Evolutionary conservation across 1,140 invertebrate genomes (phyloP).

Genomic region (Zaprionus camerounensis): DNA sequence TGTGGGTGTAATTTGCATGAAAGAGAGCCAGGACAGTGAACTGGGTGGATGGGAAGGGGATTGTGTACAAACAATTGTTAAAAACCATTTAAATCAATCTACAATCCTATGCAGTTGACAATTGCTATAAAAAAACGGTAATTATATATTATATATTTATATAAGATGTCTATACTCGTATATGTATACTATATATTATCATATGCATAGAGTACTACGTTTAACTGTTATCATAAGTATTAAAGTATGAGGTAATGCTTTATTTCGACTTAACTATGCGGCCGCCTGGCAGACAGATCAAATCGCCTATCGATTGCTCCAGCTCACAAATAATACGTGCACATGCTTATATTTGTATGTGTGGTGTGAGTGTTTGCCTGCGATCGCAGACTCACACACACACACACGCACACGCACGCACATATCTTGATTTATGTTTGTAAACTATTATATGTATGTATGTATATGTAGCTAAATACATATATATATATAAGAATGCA

Average conservation of each 20-base stretch:
- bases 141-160: slow-evolving; percentile 29
- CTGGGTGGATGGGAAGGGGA: neutral
- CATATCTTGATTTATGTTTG: neutral
- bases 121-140: slow-evolving; percentile 21
- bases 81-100: slow-evolving; percentile 29
- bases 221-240: slow-evolving; percentile 74
- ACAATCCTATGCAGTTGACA: slow-evolving; percentile 22
- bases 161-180: slow-evolving; percentile 24
- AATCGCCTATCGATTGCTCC: neutral
- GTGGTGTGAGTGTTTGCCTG: slow-evolving; percentile 7
- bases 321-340: slow-evolving; percentile 9
- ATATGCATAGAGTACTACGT: slow-evolving; percentile 53
- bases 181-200: slow-evolving; percentile 33
- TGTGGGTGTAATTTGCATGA: neutral
- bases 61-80: slow-evolving; percentile 22
- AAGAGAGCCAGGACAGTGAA: neutral
- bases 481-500: neutral
- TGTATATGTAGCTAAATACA: slow-evolving; percentile 20
- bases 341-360: slow-evolving; percentile 7
- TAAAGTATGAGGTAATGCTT: slow-evolving; percentile 82
- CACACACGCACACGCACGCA: neutral
- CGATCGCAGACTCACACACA: neutral
- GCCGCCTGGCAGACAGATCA: slow-evolving; percentile 10
- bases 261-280: slow-evolving; percentile 67
- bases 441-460: neutral